phyloP scores from a whole-genome alignment of 2,797 vertebrate species.

The Avahi laniger region DNA sequence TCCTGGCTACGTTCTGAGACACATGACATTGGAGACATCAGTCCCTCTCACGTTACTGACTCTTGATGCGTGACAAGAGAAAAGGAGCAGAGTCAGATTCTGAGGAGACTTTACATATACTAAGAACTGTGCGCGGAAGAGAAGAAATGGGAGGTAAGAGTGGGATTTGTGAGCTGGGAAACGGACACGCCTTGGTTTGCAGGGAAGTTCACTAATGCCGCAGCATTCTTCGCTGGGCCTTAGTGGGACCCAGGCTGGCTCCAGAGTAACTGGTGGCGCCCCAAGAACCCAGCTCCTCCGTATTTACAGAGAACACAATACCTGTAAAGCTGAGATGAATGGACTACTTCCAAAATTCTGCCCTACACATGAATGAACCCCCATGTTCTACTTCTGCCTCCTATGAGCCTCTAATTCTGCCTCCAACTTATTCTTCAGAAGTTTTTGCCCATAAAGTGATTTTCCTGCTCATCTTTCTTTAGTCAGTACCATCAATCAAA shows the following conservation, averaged over 20 bases:
- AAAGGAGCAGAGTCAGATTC: accelerated
- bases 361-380: background rate
- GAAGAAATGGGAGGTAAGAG: background rate
- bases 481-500: conserved; percentile 60
- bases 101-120: accelerated
- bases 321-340: background rate
- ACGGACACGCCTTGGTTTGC: accelerated
- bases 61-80: accelerated
- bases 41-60: accelerated
- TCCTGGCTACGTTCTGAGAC: background rate
- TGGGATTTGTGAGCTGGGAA: accelerated
- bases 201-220: accelerated
- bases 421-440: background rate
- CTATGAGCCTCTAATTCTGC: background rate
- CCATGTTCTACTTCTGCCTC: background rate
- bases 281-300: accelerated
- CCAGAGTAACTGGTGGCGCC: accelerated
- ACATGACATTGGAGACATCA: accelerated
- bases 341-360: background rate
- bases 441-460: background rate
- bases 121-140: background rate
- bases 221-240: background rate
- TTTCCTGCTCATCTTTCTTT: background rate
- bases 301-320: background rate
- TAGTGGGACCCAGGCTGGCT: background rate